phyloP scores from a whole-genome alignment of 53 echinoderm and acorn worm genomes.

The Echinarachnius parma region DNA sequence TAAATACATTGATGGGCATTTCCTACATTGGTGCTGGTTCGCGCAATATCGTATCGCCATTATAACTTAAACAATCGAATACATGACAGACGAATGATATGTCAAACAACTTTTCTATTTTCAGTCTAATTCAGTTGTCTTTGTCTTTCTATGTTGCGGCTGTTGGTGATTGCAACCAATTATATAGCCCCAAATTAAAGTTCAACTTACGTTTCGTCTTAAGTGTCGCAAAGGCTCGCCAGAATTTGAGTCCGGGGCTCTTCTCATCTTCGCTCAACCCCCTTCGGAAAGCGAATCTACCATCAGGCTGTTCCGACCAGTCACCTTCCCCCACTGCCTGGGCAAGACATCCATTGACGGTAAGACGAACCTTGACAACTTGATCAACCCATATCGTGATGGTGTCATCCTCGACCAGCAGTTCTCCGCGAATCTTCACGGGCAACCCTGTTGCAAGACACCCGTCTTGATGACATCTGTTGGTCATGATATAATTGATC shows the following conservation, averaged over 20 bases:
- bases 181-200: too few relatives aligned
- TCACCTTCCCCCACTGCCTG: conserved; percentile 40
- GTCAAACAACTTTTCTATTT: too few relatives aligned
- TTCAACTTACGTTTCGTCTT: conserved; percentile 48
- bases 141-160: too few relatives aligned
- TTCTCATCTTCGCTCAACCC: conserved; percentile 67
- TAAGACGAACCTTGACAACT: conserved; percentile 40
- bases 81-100: too few relatives aligned
- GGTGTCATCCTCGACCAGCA: conserved; percentile 37
- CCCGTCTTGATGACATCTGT: conserved; percentile 30
- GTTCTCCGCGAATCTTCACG: conserved; percentile 38
- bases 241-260: conserved; percentile 64
- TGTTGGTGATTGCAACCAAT: too few relatives aligned
- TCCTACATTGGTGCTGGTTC: too few relatives aligned
- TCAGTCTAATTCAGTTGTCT: too few relatives aligned
- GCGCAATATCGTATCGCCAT: too few relatives aligned
- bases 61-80: too few relatives aligned
- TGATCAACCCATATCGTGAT: conserved; percentile 64
- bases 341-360: conserved; percentile 46
- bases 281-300: conserved; percentile 72
- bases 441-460: conserved; percentile 65
- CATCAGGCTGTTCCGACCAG: conserved; percentile 73
- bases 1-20: too few relatives aligned
- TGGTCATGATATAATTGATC: too few relatives aligned
- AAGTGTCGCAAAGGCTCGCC: conserved; percentile 59